A percentile compares a stretch with the other conserved stretches of the same genome.
Conservation (phyloP, 2,888 invertebrate species). For the Druceiella hillmani region DNA sequence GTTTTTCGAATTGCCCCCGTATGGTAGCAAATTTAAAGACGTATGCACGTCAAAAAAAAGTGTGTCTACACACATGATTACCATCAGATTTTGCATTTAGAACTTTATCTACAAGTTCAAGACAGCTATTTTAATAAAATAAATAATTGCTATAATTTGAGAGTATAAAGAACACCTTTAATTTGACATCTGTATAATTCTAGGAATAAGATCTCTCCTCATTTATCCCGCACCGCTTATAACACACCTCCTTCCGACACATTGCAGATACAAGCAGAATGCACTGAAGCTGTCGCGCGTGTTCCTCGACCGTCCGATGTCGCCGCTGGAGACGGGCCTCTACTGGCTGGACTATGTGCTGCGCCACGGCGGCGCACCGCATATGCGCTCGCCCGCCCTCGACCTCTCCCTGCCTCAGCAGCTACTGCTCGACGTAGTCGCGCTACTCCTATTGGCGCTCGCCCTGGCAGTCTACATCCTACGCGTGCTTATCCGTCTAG, state of each 20-base stretch:
- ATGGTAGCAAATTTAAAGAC: no score
- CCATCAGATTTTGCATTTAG: no score
- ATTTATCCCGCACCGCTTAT: not conserved
- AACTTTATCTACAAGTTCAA: no score
- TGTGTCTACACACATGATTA: no score
- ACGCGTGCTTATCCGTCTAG: conserved; percentile 38
- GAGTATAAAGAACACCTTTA: no score
- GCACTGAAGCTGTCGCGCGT: conserved; percentile 42
- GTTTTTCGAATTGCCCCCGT: no score
- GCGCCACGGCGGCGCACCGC: conserved; percentile 51
- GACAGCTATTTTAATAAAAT: no score
- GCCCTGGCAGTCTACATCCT: conserved; percentile 35
- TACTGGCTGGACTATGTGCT: conserved; percentile 63
- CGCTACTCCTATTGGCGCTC: conserved; percentile 33
- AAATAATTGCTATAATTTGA: no score
- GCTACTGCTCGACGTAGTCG: conserved; percentile 38
- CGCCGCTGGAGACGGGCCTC: conserved; percentile 53
- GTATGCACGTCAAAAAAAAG: no score
- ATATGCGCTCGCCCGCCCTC: conserved; percentile 46
- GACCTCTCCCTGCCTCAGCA: conserved; percentile 46
- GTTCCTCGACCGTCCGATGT: conserved; percentile 53
- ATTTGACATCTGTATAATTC: no score
- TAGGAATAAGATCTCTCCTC: not conserved
- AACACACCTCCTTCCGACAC: not conserved
- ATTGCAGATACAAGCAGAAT: conserved; percentile 49